phyloP scores from a whole-genome alignment of 2,888 invertebrate genomes.

The Willowsia nigromaculata region DNA sequence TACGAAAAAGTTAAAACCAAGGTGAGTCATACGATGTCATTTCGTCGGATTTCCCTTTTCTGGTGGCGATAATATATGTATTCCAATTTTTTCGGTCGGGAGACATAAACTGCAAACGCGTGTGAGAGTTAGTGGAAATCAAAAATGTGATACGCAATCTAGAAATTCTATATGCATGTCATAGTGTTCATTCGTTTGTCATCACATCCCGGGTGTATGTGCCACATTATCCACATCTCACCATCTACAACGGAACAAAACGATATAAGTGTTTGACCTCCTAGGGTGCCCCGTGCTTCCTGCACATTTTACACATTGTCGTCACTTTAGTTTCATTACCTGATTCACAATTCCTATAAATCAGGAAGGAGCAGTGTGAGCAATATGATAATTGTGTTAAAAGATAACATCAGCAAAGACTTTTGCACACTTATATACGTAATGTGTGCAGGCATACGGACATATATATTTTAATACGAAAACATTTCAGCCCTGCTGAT shows the following conservation, averaged over 20 bases:
- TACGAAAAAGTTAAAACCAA: background rate
- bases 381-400: constrained; percentile 25
- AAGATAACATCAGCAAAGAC: background rate
- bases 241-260: background rate
- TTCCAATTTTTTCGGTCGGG: background rate
- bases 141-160: background rate
- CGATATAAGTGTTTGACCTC: constrained; percentile 27
- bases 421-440: background rate
- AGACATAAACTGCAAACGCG: background rate
- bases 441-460: background rate
- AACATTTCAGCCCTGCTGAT: background rate
- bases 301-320: constrained; percentile 12
- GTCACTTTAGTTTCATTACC: constrained; percentile 35
- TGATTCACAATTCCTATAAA: constrained; percentile 28
- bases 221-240: background rate
- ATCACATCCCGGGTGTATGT: background rate
- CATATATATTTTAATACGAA: background rate
- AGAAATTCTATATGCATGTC: background rate
- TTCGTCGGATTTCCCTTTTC: constrained; percentile 27
- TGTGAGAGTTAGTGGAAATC: constrained; percentile 3
- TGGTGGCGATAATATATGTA: background rate
- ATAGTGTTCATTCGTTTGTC: background rate
- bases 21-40: constrained; percentile 1
- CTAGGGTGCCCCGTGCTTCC: constrained; percentile 15
- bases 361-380: constrained; percentile 28